Evolutionary conservation across 2,888 invertebrate genomes (phyloP).

Genomic region (Ophion costatus): DNA sequence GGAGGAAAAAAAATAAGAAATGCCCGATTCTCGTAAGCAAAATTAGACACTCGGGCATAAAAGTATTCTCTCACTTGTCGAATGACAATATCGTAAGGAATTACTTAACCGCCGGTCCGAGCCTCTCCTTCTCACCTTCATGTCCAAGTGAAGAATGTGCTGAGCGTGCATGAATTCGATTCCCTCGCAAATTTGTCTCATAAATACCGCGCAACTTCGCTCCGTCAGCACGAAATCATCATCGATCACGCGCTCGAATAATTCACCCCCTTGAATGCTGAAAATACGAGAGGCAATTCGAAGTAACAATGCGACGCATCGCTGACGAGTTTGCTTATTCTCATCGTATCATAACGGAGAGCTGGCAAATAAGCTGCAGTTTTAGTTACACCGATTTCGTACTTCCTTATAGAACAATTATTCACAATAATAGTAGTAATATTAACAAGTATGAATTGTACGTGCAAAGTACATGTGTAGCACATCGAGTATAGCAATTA

Average conservation of each 20-base stretch:
- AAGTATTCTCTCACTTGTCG: neutral
- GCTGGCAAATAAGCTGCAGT: neutral
- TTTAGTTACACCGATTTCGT: neutral
- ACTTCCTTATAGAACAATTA: neutral
- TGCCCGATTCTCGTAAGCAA: neutral
- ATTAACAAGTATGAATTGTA: neutral
- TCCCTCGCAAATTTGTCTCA: conserved; percentile 99
- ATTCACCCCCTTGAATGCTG: conserved; percentile 98
- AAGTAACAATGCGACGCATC: neutral
- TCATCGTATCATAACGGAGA: neutral
- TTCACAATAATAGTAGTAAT: neutral
- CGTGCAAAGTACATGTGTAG: too few species aligned
- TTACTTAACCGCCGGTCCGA: conserved; percentile 9
- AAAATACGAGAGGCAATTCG: conserved; percentile 24
- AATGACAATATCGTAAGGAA: neutral
- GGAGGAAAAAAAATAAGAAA: too few species aligned
- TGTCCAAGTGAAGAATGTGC: conserved; percentile 97
- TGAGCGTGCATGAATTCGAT: conserved; percentile 98
- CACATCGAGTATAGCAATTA: too few species aligned
- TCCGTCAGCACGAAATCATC: conserved; percentile 99
- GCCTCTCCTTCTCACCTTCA: conserved; percentile 89
- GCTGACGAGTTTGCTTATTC: neutral
- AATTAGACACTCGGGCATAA: neutral
- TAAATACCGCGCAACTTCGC: conserved; percentile 97
- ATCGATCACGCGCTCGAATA: conserved; percentile 99